These are phyloP conservation scores for Neodiprion fabricii DNA, from an alignment of 1,140 invertebrate genomes.

Conservation along the genomic window DNA sequence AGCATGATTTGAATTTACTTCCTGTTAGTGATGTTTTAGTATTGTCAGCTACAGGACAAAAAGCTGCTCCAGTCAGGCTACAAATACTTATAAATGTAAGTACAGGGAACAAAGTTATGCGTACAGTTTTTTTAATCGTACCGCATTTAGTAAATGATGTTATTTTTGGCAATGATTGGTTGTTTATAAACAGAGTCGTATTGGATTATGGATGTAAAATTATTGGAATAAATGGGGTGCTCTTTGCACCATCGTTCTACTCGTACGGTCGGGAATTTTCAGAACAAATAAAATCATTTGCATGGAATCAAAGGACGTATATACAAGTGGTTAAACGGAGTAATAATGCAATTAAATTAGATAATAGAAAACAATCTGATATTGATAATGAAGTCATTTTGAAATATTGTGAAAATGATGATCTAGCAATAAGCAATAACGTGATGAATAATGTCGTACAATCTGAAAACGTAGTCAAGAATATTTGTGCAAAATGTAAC, in stretches of 20 bases:
- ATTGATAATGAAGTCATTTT: not conserved
- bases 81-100: slow-evolving; percentile 6
- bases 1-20: slow-evolving; percentile 8
- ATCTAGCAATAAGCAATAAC: no score
- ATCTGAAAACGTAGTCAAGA: not conserved
- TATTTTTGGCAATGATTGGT: slow-evolving; percentile 28
- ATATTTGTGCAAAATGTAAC: no score
- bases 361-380: not conserved
- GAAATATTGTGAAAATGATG: not conserved
- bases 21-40: slow-evolving; percentile 16
- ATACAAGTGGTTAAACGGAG: not conserved
- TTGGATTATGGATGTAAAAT: slow-evolving; percentile 1
- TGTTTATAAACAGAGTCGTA: slow-evolving; percentile 5
- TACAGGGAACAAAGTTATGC: not conserved
- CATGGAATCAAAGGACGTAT: not conserved
- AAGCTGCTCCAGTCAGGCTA: slow-evolving; percentile 13
- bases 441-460: no score
- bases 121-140: slow-evolving; percentile 16
- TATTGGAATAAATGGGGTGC: not conserved
- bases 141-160: not conserved
- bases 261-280: not conserved
- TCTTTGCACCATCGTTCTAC: not conserved
- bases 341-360: not conserved
- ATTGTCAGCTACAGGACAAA: slow-evolving; percentile 11
- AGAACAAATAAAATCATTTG: not conserved